phyloP scores from a whole-genome alignment of 2,797 vertebrate species.

The Coregonus suidteri region DNA sequence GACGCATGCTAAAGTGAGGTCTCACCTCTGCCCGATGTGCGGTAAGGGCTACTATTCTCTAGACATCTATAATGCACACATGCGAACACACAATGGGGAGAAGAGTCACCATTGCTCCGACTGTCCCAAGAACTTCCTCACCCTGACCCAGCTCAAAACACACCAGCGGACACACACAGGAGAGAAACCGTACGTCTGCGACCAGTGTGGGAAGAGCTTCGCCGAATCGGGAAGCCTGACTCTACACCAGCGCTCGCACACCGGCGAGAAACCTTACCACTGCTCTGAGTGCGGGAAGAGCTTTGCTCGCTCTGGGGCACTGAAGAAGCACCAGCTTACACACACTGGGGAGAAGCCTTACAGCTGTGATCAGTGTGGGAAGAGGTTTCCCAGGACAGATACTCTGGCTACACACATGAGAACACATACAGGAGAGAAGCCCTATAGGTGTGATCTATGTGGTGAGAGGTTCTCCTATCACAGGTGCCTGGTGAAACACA shows the following conservation, averaged over 20 bases:
- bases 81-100: neutral
- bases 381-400: conserved; percentile 2
- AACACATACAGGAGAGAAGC: conserved; percentile 2
- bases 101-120: neutral
- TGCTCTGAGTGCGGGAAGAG: neutral
- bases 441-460: neutral
- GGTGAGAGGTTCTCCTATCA: conserved; percentile 1
- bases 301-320: neutral
- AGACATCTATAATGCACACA: neutral
- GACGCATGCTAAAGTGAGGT: neutral
- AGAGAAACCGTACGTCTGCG: neutral
- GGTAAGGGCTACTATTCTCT: neutral
- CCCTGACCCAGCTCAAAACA: neutral
- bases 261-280: neutral
- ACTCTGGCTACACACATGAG: neutral
- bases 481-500: neutral
- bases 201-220: conserved; percentile 2
- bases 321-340: neutral
- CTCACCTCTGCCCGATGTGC: neutral
- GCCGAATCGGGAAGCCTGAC: neutral
- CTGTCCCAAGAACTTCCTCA: neutral
- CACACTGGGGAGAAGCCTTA: neutral
- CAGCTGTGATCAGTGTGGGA: neutral
- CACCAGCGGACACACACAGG: neutral
- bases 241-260: neutral